Evolutionary conservation across 2,888 invertebrate species (phyloP).

Genomic region (Poecilobothrus nobilitatus): DNA sequence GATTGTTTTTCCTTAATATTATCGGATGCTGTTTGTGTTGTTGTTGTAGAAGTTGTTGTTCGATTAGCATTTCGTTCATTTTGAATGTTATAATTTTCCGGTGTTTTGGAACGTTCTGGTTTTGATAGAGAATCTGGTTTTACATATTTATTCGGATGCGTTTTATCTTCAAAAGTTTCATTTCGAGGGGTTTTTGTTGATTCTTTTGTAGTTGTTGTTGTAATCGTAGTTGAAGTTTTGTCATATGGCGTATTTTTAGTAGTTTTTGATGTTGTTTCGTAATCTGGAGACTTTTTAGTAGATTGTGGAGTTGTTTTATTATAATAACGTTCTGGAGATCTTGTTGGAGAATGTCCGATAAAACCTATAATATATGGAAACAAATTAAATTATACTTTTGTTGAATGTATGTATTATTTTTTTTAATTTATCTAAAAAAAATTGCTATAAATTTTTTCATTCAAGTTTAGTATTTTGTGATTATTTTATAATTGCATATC

Average conservation of each 20-base stretch:
- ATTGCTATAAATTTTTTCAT: too few species aligned
- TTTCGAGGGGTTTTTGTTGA: background rate
- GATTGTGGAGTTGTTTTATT: background rate
- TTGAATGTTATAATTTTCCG: background rate
- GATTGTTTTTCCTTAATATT: background rate
- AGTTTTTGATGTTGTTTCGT: background rate
- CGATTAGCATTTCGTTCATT: background rate
- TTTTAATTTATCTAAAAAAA: too few species aligned
- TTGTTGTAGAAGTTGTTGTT: background rate
- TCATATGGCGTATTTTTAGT: background rate
- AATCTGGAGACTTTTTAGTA: background rate
- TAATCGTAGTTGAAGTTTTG: background rate
- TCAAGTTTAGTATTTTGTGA: too few species aligned
- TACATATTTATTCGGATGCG: too few species aligned
- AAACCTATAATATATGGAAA: too few species aligned
- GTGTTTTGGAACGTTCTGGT: background rate
- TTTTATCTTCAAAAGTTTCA: background rate
- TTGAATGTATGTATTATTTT: too few species aligned
- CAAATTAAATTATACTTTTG: too few species aligned
- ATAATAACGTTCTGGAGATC: background rate
- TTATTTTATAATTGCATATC: too few species aligned
- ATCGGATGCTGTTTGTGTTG: background rate
- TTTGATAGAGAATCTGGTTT: background rate
- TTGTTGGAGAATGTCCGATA: background rate
- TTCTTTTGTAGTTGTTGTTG: background rate